phyloP scores from a whole-genome alignment of 2,888 invertebrate genomes.

The Philereme transversata region DNA sequence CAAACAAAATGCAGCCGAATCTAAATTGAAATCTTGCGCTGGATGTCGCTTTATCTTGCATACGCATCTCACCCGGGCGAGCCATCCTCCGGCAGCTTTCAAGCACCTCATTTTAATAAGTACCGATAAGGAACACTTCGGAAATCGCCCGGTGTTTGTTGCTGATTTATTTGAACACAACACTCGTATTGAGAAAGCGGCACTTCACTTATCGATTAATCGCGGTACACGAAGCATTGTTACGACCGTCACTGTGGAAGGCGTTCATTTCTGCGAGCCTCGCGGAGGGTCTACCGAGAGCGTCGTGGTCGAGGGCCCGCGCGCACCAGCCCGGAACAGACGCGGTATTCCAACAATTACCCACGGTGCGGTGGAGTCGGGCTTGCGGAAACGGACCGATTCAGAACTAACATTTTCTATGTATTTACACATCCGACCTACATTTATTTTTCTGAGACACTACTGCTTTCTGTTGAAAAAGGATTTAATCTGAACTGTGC shows the following conservation, averaged over 20 bases:
- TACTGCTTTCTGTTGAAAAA: conserved; percentile 41
- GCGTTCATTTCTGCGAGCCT: conserved; percentile 73
- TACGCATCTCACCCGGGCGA: conserved; percentile 79
- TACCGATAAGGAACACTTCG: conserved; percentile 60
- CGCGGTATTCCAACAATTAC: conserved; percentile 79
- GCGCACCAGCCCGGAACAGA: conserved; percentile 78
- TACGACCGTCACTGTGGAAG: conserved; percentile 59
- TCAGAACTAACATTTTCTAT: conserved; percentile 58
- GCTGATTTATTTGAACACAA: conserved; percentile 66
- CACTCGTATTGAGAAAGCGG: conserved; percentile 69
- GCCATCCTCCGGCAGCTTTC: conserved; percentile 80
- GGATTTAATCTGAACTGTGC: conserved; percentile 39
- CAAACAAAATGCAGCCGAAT: conserved; percentile 69
- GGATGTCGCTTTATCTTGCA: conserved; percentile 68
- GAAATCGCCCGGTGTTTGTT: conserved; percentile 55
- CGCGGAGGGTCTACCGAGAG: conserved; percentile 70
- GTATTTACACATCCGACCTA: conserved; percentile 51
- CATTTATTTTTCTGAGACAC: conserved; percentile 29
- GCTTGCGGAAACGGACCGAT: conserved; percentile 66
- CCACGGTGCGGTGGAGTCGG: conserved; percentile 63
- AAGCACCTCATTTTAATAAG: conserved; percentile 80
- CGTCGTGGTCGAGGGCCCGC: conserved; percentile 77
- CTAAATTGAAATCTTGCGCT: conserved; percentile 77
- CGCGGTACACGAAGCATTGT: conserved; percentile 73
- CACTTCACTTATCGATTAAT: conserved; percentile 76